Conservation (phyloP, 2,797 vertebrate genomes). For the Distichodus sexfasciatus region DNA sequence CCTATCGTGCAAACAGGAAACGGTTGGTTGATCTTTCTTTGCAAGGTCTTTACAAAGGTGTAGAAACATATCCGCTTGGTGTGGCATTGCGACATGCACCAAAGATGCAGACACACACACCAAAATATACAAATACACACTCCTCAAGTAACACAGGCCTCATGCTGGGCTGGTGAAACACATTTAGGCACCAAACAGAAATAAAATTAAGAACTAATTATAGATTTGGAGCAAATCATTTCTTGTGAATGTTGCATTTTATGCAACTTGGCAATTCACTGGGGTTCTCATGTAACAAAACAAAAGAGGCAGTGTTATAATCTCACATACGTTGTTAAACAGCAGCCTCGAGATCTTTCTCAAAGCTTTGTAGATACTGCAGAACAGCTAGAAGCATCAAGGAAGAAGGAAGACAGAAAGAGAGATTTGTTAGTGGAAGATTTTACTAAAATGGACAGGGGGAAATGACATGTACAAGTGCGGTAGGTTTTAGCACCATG, state of each 20-base stretch:
- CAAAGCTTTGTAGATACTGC: conserved; percentile 68
- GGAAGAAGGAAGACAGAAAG: conserved; percentile 38
- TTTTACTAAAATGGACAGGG: too few relatives aligned
- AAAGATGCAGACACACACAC: conserved; percentile 28
- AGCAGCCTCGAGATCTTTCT: conserved; percentile 70
- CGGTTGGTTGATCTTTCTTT: conserved; percentile 56
- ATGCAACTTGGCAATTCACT: not conserved
- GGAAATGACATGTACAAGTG: not conserved
- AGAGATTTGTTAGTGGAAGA: not conserved
- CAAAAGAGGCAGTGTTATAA: conserved; percentile 40
- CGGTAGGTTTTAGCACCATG: too few relatives aligned
- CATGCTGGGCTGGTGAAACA: conserved; percentile 28
- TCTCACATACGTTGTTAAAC: conserved; percentile 69
- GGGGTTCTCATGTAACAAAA: conserved; percentile 42
- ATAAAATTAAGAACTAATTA: too few relatives aligned
- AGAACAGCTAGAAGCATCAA: conserved; percentile 64
- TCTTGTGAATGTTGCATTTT: too few relatives aligned
- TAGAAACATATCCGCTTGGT: conserved; percentile 57
- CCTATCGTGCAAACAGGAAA: conserved; percentile 95
- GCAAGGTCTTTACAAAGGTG: conserved; percentile 63
- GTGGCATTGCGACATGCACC: conserved; percentile 51
- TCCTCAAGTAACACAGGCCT: conserved; percentile 41
- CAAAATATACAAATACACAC: conserved; percentile 20
- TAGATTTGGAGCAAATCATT: not conserved
- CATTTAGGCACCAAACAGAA: not conserved